Evolutionary conservation across 2,797 vertebrate species (phyloP).

Genomic region (Hippoglossus hippoglossus): DNA sequence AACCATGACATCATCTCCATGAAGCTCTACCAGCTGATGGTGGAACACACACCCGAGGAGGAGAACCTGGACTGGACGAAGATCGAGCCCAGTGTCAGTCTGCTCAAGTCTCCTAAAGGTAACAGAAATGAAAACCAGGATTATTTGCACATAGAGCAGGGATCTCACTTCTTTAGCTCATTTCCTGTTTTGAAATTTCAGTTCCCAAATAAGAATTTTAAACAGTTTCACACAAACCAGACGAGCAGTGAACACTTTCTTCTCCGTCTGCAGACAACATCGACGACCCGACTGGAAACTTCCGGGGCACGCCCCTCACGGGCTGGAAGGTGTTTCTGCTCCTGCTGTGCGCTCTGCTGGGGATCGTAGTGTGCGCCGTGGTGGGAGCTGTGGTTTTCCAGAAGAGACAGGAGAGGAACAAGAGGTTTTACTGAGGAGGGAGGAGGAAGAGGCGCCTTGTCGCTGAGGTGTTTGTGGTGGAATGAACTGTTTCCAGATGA

Average conservation of each 20-base stretch:
- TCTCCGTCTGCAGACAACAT: constrained; percentile 87
- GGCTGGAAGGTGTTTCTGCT: constrained; percentile 98
- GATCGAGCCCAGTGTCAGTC: constrained; percentile 95
- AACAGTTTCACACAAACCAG: background rate
- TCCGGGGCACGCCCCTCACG: constrained; percentile 93
- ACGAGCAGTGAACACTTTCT: background rate
- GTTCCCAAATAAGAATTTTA: background rate
- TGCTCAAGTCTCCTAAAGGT: constrained; percentile 98
- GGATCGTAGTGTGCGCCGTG: constrained; percentile 94
- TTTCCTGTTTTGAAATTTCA: too few relatives aligned
- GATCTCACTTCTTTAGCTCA: too few relatives aligned
- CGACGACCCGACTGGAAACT: constrained; percentile 96
- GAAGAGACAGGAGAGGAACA: constrained; percentile 97
- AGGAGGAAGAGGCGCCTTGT: constrained; percentile 15
- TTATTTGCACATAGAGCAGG: too few relatives aligned
- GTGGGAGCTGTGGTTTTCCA: constrained; percentile 98
- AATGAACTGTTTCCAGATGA: constrained; percentile 55
- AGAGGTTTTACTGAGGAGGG: constrained; percentile 92
- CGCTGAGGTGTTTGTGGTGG: constrained; percentile 20
- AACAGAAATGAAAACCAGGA: background rate
- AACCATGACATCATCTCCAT: constrained; percentile 98
- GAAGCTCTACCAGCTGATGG: constrained; percentile 99
- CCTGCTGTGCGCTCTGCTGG: constrained; percentile 93
- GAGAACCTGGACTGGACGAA: constrained; percentile 97
- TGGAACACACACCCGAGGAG: constrained; percentile 94